Evolutionary conservation across 2,113 vertebrate genomes (phyloP), one percentile per base, ranked within the genome.

Genomic region (Ictalurus furcatus): DNA sequence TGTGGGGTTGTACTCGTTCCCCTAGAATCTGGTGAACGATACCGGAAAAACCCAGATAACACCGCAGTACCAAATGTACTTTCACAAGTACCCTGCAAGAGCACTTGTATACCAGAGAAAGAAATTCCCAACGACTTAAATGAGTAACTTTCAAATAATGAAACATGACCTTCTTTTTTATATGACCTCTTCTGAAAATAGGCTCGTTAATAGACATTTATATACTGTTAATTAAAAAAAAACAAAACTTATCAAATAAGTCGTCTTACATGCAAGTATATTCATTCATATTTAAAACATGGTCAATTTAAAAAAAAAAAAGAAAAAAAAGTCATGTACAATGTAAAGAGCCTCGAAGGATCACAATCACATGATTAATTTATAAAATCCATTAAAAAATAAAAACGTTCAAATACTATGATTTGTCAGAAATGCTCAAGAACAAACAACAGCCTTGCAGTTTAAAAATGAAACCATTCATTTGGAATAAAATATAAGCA

Each of bases 341-440:
- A 48, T 54, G 14, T 58, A 14, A 78, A 78, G 19, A 12, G 23
- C 40, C 74, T 48, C 74, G 48, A 78, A 78, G 74, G 40, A 17
- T 56, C 52, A 30, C 5, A n/a, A 54, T 30, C 13, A 44, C 52
- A 82, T 73, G 86, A 59, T 84, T 69, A 3, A 88, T 11, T 25
- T 30, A 56, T 28, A 30, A 34, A 80, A 80, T 40, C 59, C 16
- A 40, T 25, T 17, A 59, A 17, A 44, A 59, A 61, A 37, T 85
- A 73, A 85, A 86, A 80, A n/a, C 12, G 28, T 25, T 2, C 21
- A 30, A 48, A 48, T 65, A 63, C 28, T 28, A 86, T 63, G 85
- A 86, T 78, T 78, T 30, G 30, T 59, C n/a, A 76, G 28, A 61
- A 58, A 86, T 28, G 30, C 28, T 74, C n/a, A 85, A 73, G 65